These are phyloP conservation scores for Tridacna gigas DNA, from an alignment of 2,888 invertebrate genomes.

Conservation along the genomic window DNA sequence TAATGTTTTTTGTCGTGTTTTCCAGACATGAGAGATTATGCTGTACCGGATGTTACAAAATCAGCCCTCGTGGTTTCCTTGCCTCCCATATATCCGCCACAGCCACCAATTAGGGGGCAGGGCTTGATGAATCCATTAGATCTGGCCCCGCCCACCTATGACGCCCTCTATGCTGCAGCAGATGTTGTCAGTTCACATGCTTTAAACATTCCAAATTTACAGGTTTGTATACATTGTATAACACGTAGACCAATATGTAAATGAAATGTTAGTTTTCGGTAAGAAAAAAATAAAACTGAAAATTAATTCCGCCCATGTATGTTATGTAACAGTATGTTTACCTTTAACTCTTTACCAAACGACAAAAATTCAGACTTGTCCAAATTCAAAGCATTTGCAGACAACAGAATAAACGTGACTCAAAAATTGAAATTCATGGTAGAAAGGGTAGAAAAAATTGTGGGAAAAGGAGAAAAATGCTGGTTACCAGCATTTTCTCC, in stretches of 20 bases:
- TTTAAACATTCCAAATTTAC: slow-evolving; percentile 79
- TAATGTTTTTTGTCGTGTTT: neutral
- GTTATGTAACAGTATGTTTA: no score
- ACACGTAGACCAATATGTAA: neutral
- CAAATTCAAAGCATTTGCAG: no score
- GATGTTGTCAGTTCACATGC: slow-evolving; percentile 78
- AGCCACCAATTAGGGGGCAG: slow-evolving; percentile 66
- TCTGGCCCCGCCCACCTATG: slow-evolving; percentile 80
- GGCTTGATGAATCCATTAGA: slow-evolving; percentile 67
- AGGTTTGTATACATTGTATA: slow-evolving; percentile 35
- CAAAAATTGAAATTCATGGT: no score
- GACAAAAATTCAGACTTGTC: no score
- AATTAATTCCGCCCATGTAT: neutral
- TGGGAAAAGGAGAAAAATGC: no score
- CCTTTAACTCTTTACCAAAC: no score
- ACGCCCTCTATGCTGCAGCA: slow-evolving; percentile 80
- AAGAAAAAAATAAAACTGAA: no score
- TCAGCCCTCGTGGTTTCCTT: slow-evolving; percentile 79
- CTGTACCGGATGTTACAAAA: slow-evolving; percentile 83
- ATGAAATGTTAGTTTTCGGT: neutral
- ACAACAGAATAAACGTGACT: no score
- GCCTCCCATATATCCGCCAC: slow-evolving; percentile 74
- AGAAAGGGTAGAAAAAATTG: no score
- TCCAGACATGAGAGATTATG: slow-evolving; percentile 82
- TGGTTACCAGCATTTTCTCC: no score